Evolutionary conservation across 2,113 vertebrate species (phyloP).

Genomic region (Vanacampus margaritifer): DNA sequence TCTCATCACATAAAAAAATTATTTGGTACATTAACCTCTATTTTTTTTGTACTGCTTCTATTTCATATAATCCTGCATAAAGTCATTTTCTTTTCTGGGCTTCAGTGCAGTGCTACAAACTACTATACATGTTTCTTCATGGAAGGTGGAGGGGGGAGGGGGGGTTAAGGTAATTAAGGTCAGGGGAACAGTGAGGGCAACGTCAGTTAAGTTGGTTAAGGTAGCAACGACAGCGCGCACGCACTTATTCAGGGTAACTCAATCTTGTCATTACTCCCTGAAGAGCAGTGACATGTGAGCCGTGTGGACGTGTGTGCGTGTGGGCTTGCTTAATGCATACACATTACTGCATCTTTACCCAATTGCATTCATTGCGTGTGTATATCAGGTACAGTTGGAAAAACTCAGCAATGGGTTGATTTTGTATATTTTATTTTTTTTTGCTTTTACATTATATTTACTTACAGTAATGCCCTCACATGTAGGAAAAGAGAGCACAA

Average conservation of each 20-base stretch:
- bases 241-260: conserved; percentile 35
- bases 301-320: neutral
- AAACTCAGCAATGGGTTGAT: neutral
- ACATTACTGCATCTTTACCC: neutral
- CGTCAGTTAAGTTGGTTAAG: conserved; percentile 21
- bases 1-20: neutral
- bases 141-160: neutral
- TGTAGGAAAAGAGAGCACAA: too few species aligned
- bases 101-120: neutral
- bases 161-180: conserved; percentile 10
- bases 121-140: neutral
- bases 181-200: conserved; percentile 12
- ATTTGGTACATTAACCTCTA: neutral
- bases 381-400: conserved; percentile 4
- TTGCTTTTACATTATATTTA: too few species aligned
- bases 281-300: conserved; percentile 19
- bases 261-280: conserved; percentile 32
- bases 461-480: too few species aligned
- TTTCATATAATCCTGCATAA: neutral
- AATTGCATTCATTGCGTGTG: conserved; percentile 5
- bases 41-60: neutral
- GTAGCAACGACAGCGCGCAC: conserved; percentile 26
- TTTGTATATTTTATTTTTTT: too few species aligned
- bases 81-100: neutral
- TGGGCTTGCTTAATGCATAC: neutral